Evolutionary conservation across 2,113 vertebrate genomes (phyloP).

Genomic region (Pterophyllum scalare): DNA sequence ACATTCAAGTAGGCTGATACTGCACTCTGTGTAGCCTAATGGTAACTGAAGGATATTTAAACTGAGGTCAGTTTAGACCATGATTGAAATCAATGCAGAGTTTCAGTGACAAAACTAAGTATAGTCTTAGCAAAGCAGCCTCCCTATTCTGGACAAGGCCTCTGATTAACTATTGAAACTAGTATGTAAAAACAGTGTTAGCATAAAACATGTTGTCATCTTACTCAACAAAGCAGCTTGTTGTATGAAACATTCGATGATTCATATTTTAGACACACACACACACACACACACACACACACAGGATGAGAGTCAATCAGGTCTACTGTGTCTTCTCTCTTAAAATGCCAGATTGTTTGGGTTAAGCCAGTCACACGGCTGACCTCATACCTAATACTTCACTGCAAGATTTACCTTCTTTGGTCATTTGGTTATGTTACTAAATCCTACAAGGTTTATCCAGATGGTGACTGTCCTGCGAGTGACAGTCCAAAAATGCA

Average conservation of each 20-base stretch:
- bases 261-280: constrained; percentile 57
- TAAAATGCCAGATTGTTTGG: constrained; percentile 57
- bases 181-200: constrained; percentile 33
- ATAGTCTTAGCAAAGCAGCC: constrained; percentile 56
- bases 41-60: background rate
- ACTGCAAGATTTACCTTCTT: constrained; percentile 55
- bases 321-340: background rate
- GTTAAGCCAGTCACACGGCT: constrained; percentile 27
- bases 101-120: background rate
- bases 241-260: constrained; percentile 42
- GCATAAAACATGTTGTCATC: constrained; percentile 43
- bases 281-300: background rate
- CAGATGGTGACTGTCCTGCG: constrained; percentile 55
- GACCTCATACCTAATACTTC: constrained; percentile 49
- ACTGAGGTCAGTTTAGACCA: background rate
- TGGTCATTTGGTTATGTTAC: constrained; percentile 52
- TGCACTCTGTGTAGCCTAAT: background rate
- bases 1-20: background rate
- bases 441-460: constrained; percentile 54
- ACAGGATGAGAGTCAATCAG: background rate
- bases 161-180: constrained; percentile 72
- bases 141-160: constrained; percentile 37
- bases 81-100: background rate
- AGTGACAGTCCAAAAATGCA: constrained; percentile 25
- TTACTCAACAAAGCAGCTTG: constrained; percentile 50